Evolutionary conservation across 2,113 vertebrate species (phyloP).

Genomic region (Balaeniceps rex): DNA sequence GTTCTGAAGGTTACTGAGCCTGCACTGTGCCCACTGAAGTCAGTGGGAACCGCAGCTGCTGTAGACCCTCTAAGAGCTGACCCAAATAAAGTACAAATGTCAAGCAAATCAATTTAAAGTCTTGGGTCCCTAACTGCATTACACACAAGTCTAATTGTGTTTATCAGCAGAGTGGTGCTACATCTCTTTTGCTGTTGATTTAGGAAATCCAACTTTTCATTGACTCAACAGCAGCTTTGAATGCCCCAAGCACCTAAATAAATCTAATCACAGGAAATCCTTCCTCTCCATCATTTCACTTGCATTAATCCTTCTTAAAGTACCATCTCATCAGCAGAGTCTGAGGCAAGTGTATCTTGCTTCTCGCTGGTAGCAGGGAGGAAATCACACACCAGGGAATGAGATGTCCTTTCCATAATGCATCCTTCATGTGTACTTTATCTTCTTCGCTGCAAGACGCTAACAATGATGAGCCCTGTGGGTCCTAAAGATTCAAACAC

Average conservation of each 20-base stretch:
- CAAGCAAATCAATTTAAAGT: not conserved
- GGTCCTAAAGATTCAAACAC: conserved; percentile 5
- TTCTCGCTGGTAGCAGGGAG: not conserved
- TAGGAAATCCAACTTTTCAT: conserved; percentile 14
- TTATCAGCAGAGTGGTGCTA: conserved; percentile 9
- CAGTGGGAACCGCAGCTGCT: not conserved
- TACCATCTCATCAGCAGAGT: not conserved
- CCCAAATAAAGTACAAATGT: conserved; percentile 12
- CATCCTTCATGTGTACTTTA: not conserved
- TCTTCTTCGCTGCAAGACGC: conserved; percentile 25
- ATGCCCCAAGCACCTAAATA: conserved; percentile 23
- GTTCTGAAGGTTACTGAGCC: not conserved
- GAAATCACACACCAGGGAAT: not conserved
- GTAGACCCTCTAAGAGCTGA: not conserved
- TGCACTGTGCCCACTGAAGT: not conserved
- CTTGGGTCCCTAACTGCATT: not conserved
- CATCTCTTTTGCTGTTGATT: not conserved
- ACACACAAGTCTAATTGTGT: not conserved
- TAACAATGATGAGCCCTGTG: not conserved
- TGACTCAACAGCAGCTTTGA: not conserved
- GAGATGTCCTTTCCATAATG: not conserved
- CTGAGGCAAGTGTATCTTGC: not conserved
- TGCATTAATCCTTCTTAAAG: not conserved
- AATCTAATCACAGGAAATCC: conserved; percentile 24
- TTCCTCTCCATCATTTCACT: not conserved